phyloP scores from a whole-genome alignment of 2,797 vertebrate species.

The Labeo calbasu region DNA sequence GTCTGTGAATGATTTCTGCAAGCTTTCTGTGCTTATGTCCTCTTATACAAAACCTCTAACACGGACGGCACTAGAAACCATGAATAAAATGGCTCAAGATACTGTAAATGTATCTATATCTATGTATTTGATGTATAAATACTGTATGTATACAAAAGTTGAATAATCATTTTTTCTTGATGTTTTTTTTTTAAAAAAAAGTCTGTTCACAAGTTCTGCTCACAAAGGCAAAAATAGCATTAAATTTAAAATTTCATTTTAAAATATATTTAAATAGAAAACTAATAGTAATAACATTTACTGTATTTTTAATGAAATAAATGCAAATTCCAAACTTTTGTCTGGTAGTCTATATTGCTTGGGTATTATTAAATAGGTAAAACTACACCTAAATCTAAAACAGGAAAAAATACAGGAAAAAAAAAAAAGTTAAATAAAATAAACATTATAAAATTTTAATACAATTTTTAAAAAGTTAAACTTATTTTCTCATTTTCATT shows the following conservation, averaged over 20 bases:
- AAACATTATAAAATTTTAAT: not conserved
- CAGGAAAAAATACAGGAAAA: no score
- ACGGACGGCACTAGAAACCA: not conserved
- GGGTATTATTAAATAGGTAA: no score
- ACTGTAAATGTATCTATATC: not conserved
- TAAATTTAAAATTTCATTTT: no score
- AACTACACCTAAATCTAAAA: no score
- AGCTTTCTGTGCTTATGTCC: slow-evolving; percentile 1
- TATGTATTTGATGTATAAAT: not conserved
- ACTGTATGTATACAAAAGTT: no score
- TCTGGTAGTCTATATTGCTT: no score
- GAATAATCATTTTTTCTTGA: not conserved
- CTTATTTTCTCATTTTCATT: no score
- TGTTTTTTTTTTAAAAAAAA: not conserved
- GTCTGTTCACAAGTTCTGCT: not conserved
- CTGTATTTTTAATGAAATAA: not conserved
- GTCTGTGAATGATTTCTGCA: slow-evolving; percentile 7
- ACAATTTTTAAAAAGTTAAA: not conserved
- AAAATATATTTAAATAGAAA: no score
- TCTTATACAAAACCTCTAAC: not conserved
- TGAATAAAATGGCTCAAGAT: not conserved
- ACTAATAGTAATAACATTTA: not conserved
- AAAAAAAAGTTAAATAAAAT: no score
- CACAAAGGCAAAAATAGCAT: not conserved
- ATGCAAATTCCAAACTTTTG: no score